Base-by-base conservation (phyloP, 2,113 vertebrate genomes). In the Neolamprologus tretocephalus region DNA sequence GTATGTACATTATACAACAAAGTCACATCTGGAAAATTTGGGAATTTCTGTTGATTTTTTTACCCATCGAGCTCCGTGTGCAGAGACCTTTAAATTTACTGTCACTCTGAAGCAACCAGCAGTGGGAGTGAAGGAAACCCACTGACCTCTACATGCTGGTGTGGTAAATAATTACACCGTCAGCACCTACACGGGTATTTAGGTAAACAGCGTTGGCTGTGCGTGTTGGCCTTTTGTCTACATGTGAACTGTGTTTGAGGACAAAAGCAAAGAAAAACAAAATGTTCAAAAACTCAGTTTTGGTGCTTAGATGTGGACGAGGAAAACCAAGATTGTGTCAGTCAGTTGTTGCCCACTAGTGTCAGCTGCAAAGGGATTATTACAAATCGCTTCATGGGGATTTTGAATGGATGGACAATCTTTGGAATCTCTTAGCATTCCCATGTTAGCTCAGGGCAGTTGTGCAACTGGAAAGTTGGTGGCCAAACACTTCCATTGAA, bases 241-340 rank as follows among this genome's bases (percentile, higher is more conserved):
- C 17, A n/a, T 7, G 17, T 66, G 31, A 66, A 66, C 17, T 4
- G 68, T 21, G 21, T 28, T 28, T 28, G 42, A 47, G 21, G 21
- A 0, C 40, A 47, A 0, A 73, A 26, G 13, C 40, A 17, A 0
- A 26, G 68, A 75, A 75, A 73, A 75, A 28, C 23, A 75, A 23
- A 16, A 73, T 1, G 42, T 2, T 28, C 68, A 45, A 1, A 75
- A 31, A 5, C 14, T 17, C 23, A 0, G 9, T 75, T 26, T 47
- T 0, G 2, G 1, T 45, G 37, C 21, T 73, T 2, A 0, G 12
- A 42, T 10, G 40, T 17, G 40, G 68, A 45, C 8, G 6, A 47
- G 68, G 14, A 47, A 16, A 28, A 4, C 68, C 14, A 17, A 28
- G 40, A 2, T 17, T 3, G 37, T 6, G 12, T 71, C 68, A 17